Conservation (phyloP, 2,888 invertebrate species). For the Willowsia nigromaculata region DNA sequence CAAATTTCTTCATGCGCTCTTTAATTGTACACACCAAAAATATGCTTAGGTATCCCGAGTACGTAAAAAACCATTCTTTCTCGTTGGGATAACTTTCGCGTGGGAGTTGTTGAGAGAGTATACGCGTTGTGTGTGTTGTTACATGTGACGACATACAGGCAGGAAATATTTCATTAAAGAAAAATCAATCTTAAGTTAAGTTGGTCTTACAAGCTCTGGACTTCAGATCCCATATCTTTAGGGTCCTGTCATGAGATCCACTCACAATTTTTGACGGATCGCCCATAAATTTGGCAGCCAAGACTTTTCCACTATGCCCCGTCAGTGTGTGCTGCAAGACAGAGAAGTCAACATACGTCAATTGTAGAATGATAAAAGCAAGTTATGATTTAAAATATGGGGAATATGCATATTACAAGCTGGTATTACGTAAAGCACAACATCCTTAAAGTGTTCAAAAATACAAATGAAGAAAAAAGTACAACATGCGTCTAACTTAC, state of each 20-base stretch:
- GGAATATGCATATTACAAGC: too few species aligned
- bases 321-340: conserved; percentile 91
- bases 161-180: too few species aligned
- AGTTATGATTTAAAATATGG: too few species aligned
- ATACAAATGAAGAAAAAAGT: too few species aligned
- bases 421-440: too few species aligned
- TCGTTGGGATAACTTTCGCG: neutral
- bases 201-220: conserved; percentile 90
- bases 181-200: neutral
- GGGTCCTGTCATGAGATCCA: conserved; percentile 97
- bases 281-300: conserved; percentile 97
- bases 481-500: too few species aligned
- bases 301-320: conserved; percentile 98
- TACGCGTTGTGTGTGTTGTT: neutral
- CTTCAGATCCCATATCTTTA: conserved; percentile 99
- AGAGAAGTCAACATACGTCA: neutral
- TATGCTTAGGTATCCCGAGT: neutral
- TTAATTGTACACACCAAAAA: neutral
- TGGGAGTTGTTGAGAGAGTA: neutral
- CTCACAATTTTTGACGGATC: conserved; percentile 84
- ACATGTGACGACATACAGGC: neutral
- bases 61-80: neutral
- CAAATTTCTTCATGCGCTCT: neutral
- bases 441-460: too few species aligned
- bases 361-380: too few species aligned